Percentiles rank a stretch among this genome's conserved stretches.
Evolutionary conservation across 2,113 vertebrate species (phyloP).

Genomic region (Lathamus discolor): DNA sequence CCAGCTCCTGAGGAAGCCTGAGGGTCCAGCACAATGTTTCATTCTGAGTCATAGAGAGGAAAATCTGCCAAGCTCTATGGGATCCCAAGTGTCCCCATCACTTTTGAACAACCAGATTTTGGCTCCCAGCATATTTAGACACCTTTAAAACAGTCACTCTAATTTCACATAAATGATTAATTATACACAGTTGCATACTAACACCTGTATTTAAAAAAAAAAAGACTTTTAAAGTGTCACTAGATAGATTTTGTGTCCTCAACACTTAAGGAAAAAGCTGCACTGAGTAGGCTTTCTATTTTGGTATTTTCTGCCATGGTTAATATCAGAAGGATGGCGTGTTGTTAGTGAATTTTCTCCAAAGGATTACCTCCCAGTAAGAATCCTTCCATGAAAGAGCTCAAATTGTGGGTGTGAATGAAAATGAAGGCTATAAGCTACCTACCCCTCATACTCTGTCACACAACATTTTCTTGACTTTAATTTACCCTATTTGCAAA

Average conservation of each 20-base stretch:
- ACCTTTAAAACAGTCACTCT: neutral
- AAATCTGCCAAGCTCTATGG: neutral
- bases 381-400: conserved; percentile 12
- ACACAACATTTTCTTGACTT: conserved; percentile 62
- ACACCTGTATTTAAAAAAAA: neutral
- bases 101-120: neutral
- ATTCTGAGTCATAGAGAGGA: neutral
- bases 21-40: fast-evolving
- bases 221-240: neutral
- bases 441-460: conserved; percentile 39
- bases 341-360: conserved; percentile 21
- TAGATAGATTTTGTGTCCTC: neutral
- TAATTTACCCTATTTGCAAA: conserved; percentile 56
- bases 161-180: neutral
- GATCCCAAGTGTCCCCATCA: neutral
- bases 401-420: conserved; percentile 48
- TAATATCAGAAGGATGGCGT: conserved; percentile 6
- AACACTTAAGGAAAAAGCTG: neutral
- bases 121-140: neutral
- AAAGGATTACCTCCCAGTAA: conserved; percentile 29
- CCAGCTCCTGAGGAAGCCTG: neutral
- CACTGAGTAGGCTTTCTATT: neutral
- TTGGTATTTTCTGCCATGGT: neutral
- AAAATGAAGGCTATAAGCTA: conserved; percentile 42
- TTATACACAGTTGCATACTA: neutral